Base-by-base conservation (phyloP, 2,888 invertebrate species). In the Amiota communis region DNA sequence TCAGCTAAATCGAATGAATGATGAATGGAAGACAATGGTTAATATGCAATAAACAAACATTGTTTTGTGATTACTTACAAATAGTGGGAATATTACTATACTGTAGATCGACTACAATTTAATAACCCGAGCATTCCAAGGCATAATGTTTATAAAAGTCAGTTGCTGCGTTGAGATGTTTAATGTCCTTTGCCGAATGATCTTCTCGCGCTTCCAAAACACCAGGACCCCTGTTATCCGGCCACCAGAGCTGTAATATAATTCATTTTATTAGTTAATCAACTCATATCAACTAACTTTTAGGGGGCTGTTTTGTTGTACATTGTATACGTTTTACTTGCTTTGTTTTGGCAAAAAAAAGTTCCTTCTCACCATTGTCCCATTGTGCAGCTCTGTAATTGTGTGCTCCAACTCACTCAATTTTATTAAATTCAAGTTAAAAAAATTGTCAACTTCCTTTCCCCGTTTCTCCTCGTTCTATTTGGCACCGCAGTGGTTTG, bases 71-170 rank as follows among this genome's bases (percentile, higher is more conserved):
- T n/a, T 9, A 92, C 94, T 91, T 88, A 96, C 96, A 95, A 69
- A 99, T 92, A 2, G 98, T 96, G 9, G 99, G 97, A 74, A 99
- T 91, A 91, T 99, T 99, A 65, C 95, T 93, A 90, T 98, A 98
- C 88, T 97, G 97, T 69, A 99, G 89, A 90, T 99, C 99, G 2
- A 99, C 96, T 8, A 98, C 97, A 70, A 98, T 93, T 89, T 99
- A 98, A 85, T 97, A 97, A 0, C 96, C 97, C 80, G 97, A 98
- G 90, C 98, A 99, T 89, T 99, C 98, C 68, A 99, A 90, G 0
- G 99, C 98, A 49, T 98, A 91, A 65, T 97, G 94, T 91, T 99
- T 99, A 91, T 98, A 98, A 91, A 98, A 99, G 90, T 99, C 99
- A 1, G 97, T 98, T 2, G 97, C 97, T 0, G 99, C 98, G 89